These are phyloP conservation scores for Delichon dasypus DNA, from an alignment of 2,797 vertebrate genomes.

Conservation along the genomic window DNA sequence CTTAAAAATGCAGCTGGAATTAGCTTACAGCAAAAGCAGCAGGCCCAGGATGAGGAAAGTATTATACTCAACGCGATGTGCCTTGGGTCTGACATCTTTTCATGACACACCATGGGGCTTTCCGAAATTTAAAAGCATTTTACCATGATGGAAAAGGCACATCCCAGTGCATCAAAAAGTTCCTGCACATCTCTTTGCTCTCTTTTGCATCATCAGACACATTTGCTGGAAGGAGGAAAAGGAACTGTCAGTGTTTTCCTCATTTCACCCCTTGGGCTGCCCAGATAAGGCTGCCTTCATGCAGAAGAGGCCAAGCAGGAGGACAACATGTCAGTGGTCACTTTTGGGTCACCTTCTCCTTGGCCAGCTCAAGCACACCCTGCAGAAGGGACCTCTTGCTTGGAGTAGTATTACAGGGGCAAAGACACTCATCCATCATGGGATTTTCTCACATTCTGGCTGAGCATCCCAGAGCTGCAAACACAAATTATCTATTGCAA, in stretches of 20 bases:
- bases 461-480: background rate
- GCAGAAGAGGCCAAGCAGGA: background rate
- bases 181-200: background rate
- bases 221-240: background rate
- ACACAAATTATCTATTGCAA: background rate
- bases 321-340: background rate
- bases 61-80: background rate
- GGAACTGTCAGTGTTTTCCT: background rate
- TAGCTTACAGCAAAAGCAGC: background rate
- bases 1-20: constrained; percentile 12
- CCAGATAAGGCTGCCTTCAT: background rate
- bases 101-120: background rate
- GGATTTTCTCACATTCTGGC: background rate
- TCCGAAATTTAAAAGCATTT: background rate
- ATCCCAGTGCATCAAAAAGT: background rate
- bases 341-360: background rate
- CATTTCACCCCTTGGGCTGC: fast-evolving
- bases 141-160: background rate
- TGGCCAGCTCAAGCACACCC: background rate
- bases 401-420: background rate
- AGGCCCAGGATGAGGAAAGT: background rate
- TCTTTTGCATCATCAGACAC: background rate
- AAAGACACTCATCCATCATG: background rate
- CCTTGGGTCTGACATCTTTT: background rate
- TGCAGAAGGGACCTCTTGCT: background rate